These are phyloP conservation scores for Nothura maculosa DNA, from an alignment of 2,797 vertebrate genomes.

Conservation along the genomic window DNA sequence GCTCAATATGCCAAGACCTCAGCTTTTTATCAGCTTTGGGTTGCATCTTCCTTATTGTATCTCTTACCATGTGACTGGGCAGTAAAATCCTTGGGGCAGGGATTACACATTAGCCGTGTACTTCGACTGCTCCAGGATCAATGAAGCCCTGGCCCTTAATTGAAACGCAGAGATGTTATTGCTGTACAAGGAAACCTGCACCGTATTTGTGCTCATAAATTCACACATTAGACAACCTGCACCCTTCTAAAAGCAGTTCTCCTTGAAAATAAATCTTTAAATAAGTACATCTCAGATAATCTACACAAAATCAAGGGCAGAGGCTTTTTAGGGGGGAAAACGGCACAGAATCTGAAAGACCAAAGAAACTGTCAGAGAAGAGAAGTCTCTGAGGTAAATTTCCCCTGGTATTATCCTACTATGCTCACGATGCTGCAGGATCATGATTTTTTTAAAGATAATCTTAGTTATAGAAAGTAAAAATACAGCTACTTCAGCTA, in stretches of 20 bases:
- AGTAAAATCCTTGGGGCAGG: neutral
- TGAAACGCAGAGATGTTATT: neutral
- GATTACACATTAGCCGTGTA: neutral
- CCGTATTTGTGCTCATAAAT: neutral
- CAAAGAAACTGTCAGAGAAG: neutral
- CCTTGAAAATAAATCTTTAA: neutral
- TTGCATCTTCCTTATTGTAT: neutral
- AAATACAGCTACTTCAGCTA: neutral
- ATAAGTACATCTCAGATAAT: neutral
- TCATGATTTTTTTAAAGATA: neutral
- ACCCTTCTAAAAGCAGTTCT: neutral
- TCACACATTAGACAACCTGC: neutral
- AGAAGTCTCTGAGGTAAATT: neutral
- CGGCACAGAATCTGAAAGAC: neutral
- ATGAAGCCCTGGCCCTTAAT: rapidly evolving
- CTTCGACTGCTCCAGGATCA: neutral
- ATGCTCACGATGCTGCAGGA: neutral
- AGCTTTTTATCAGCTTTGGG: neutral
- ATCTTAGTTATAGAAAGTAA: neutral
- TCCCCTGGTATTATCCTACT: neutral
- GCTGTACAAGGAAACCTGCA: neutral
- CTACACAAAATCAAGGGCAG: neutral
- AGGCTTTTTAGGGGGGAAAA: neutral
- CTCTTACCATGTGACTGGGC: neutral
- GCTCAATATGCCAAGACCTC: neutral